Base-by-base conservation (phyloP, 2,888 invertebrate genomes). In the Phoronis australis region DNA sequence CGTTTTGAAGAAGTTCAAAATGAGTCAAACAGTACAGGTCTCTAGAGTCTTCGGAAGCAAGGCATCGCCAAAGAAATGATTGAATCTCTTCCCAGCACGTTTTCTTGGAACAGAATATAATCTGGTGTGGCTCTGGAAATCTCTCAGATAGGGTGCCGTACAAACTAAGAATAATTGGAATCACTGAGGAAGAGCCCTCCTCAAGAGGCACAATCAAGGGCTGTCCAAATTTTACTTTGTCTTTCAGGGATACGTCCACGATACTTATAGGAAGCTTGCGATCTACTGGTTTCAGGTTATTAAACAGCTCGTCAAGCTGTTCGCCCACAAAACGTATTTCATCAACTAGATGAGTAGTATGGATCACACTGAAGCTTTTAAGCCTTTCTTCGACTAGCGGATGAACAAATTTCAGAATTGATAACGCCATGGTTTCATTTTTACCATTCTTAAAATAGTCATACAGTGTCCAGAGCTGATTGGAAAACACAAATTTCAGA, bases 71-170 rank as follows among this genome's bases (percentile, higher is more conserved):
- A 1, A 64, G 18, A 6, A 63, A 37, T 6, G 62, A 42, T 9
- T 52, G 46, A 5, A 62, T 40, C 38, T 64, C 61, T 47, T 55
- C 52, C 55, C 54, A 55, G 31, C 40, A 39, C 31, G 64, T 64
- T 20, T 57, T 53, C 31, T 45, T 40, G 5, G 49, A 43, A 39
- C 64, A 64, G 9, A 64, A 54, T 6, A 63, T 42, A 9, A 64
- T 38, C 24, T 64, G 58, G 23, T 51, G 50, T 12, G 64, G 50
- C 24, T 57, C 52, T 5, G 64, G 64, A 22, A 64, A 40, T 20
- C 27, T 27, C 15, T 54, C 37, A 12, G 57, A 53, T 37, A 60
- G 59, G 27, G 57, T 59, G 4, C 38, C 22, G 41, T 56, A 60
- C 3, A 64, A 35, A n/a, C 58, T 51, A 25, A 64, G 27, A 9